Conservation (phyloP, 30 jellyfish, hydroid and myxozoan species). For the Turritopsis dohrnii region DNA sequence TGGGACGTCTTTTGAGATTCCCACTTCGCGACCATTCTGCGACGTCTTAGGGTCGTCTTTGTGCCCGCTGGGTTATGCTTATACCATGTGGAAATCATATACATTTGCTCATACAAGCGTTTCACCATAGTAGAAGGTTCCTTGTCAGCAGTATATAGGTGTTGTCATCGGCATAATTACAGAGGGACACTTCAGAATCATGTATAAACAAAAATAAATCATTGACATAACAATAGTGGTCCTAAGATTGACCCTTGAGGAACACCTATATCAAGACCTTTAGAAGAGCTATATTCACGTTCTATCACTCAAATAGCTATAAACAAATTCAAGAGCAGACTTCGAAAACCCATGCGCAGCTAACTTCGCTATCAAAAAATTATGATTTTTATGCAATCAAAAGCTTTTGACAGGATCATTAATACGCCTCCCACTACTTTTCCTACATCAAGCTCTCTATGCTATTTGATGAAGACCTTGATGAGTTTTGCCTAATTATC, state of each 20-base stretch:
- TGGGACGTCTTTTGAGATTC: no score
- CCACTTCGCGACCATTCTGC: no score
- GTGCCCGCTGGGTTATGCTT: no score
- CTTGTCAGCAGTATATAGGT: slow-evolving; percentile 7
- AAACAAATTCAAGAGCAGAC: neutral
- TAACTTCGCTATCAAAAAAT: slow-evolving; percentile 8
- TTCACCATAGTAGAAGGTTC: neutral
- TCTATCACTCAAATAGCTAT: slow-evolving; percentile 19
- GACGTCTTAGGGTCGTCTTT: no score
- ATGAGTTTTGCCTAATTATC: no score
- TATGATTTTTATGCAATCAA: no score
- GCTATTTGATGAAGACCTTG: no score
- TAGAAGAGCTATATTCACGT: slow-evolving; percentile 6
- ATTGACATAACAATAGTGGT: no score
- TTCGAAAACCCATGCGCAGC: slow-evolving; percentile 17
- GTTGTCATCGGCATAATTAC: slow-evolving; percentile 10
- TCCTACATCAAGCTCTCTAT: slow-evolving; percentile 5
- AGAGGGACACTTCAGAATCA: slow-evolving; percentile 11
- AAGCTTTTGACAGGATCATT: slow-evolving; percentile 5
- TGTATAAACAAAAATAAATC: neutral
- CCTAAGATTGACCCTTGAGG: slow-evolving; percentile 14
- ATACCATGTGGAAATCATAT: neutral
- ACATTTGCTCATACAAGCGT: slow-evolving; percentile 13
- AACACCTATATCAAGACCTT: slow-evolving; percentile 10
- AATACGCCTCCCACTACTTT: slow-evolving; percentile 1